Evolutionary conservation across 2,888 invertebrate genomes (phyloP).

Genomic region (Ligdia adustata): DNA sequence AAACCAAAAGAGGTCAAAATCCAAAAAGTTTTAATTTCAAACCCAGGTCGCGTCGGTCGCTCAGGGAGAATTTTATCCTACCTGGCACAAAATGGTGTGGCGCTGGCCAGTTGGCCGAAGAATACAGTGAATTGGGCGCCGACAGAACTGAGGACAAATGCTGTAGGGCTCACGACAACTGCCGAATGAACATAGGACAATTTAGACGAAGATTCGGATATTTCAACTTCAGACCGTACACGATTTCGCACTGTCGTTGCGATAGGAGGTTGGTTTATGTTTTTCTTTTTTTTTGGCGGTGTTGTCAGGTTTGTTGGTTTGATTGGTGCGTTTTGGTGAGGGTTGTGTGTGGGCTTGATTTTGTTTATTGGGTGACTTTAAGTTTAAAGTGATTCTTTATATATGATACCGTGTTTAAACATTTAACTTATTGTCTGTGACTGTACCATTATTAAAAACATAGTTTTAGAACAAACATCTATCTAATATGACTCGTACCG

Average conservation of each 20-base stretch:
- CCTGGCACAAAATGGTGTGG: slow-evolving; percentile 92
- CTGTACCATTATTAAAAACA: too few relatives aligned
- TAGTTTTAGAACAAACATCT: too few relatives aligned
- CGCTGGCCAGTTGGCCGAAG: slow-evolving; percentile 81
- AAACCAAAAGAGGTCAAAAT: slow-evolving; percentile 1
- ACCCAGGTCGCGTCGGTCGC: slow-evolving; percentile 71
- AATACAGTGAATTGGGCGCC: slow-evolving; percentile 85
- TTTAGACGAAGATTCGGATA: slow-evolving; percentile 85
- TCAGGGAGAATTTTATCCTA: slow-evolving; percentile 83
- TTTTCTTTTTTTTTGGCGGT: slow-evolving; percentile 35
- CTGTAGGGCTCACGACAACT: slow-evolving; percentile 90
- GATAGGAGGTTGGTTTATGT: slow-evolving; percentile 87
- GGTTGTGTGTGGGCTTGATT: not conserved
- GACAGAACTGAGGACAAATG: slow-evolving; percentile 85
- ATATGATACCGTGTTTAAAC: too few relatives aligned
- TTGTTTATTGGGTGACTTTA: too few relatives aligned
- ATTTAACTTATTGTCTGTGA: too few relatives aligned
- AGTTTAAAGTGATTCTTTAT: too few relatives aligned
- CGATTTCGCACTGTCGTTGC: slow-evolving; percentile 90
- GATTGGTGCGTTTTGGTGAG: not conserved
- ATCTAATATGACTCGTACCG: too few relatives aligned
- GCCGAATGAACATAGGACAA: slow-evolving; percentile 85
- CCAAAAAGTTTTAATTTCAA: slow-evolving; percentile 37
- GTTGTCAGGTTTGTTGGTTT: slow-evolving; percentile 6
- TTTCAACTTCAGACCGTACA: slow-evolving; percentile 88